Evolutionary conservation across 2,888 invertebrate species (phyloP).

Genomic region (Limnephilus rhombicus): DNA sequence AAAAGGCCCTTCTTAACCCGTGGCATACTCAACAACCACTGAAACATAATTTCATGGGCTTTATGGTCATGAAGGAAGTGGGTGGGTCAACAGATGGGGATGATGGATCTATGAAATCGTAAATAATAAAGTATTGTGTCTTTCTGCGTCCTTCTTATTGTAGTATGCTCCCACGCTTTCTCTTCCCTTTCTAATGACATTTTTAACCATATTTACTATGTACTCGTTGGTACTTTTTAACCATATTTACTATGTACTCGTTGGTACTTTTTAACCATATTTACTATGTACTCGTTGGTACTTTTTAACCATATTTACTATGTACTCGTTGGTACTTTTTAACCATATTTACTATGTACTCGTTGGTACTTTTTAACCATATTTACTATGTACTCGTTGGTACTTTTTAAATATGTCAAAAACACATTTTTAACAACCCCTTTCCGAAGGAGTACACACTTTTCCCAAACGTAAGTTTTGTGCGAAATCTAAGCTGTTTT

Average conservation of each 20-base stretch:
- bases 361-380: too few relatives aligned
- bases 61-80: neutral
- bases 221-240: too few relatives aligned
- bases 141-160: neutral
- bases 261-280: neutral
- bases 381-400: neutral
- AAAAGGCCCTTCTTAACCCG: neutral
- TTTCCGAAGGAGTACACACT: too few relatives aligned
- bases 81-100: neutral
- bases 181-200: neutral
- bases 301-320: too few relatives aligned
- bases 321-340: too few relatives aligned
- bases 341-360: neutral
- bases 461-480: too few relatives aligned
- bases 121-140: neutral
- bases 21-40: neutral
- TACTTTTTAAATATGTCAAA: too few relatives aligned
- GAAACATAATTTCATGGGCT: neutral
- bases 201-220: neutral
- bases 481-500: too few relatives aligned
- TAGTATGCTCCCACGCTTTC: neutral
- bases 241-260: neutral
- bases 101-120: neutral
- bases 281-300: neutral
- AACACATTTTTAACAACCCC: too few relatives aligned